A percentile compares a stretch with the other conserved stretches of the same genome.
These are phyloP conservation scores for Hippocampus barbouri DNA, from an alignment of 2,113 vertebrate species.

Conservation along the genomic window DNA sequence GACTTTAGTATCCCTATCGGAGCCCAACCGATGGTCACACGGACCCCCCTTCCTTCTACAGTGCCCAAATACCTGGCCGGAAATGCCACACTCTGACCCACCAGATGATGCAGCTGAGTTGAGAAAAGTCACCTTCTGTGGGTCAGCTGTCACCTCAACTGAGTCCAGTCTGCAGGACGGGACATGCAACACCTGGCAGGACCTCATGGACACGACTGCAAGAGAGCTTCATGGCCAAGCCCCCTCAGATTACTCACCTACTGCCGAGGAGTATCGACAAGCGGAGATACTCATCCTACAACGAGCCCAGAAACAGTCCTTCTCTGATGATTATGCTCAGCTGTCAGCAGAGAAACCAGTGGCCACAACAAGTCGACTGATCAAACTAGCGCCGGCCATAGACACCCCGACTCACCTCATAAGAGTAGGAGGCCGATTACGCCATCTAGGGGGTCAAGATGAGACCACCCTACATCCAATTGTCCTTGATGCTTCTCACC, in stretches of 20 bases:
- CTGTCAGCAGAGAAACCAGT: background rate
- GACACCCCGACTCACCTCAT: background rate
- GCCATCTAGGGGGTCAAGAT: background rate
- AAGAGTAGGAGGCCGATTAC: background rate
- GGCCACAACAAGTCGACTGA: background rate
- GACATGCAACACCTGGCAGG: conserved; percentile 14
- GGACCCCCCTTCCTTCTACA: conserved; percentile 20
- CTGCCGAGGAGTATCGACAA: conserved; percentile 6
- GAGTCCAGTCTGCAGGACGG: background rate
- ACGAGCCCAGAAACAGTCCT: conserved; percentile 5
- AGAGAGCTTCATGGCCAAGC: conserved; percentile 1
- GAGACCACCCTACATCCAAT: background rate
- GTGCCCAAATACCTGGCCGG: conserved; percentile 10
- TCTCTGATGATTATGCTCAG: conserved; percentile 6
- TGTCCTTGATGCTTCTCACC: conserved; percentile 14
- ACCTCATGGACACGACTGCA: conserved; percentile 8
- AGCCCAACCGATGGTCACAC: conserved; percentile 12
- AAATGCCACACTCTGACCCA: background rate
- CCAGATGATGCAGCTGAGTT: conserved; percentile 16
- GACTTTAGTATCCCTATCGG: background rate
- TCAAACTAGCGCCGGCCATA: background rate
- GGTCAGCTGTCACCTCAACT: background rate
- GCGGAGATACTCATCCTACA: background rate
- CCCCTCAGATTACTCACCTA: background rate
- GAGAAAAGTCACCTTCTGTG: conserved; percentile 11